Evolutionary conservation across 2,888 invertebrate species (phyloP).

Genomic region (Eupithecia subfuscata): DNA sequence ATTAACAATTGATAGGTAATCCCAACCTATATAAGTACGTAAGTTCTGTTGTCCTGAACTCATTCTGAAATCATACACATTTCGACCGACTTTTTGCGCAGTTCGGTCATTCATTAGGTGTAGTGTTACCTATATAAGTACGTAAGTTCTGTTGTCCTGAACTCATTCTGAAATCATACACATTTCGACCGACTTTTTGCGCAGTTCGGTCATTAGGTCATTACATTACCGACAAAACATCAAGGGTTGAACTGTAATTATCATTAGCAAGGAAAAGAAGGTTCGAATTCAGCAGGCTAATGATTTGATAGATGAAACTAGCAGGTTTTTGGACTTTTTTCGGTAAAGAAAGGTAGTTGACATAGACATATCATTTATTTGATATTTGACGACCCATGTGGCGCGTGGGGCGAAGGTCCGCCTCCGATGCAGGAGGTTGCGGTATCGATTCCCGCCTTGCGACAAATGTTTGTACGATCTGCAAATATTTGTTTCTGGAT

Average conservation of each 20-base stretch:
- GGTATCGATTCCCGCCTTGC: too few species aligned
- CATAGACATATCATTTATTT: too few species aligned
- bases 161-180: background rate
- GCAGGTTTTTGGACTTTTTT: background rate
- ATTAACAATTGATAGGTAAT: too few species aligned
- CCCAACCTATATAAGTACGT: background rate
- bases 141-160: background rate
- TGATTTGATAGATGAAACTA: background rate
- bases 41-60: background rate
- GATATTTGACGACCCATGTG: too few species aligned
- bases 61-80: background rate
- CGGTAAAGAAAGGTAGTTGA: too few species aligned
- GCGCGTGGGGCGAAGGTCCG: too few species aligned
- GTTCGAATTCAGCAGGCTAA: background rate
- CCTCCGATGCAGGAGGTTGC: too few species aligned
- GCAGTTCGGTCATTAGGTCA: background rate
- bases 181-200: background rate
- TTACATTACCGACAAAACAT: background rate
- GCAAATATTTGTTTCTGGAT: too few species aligned
- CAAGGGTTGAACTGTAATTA: constrained; percentile 5
- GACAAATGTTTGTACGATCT: too few species aligned
- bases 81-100: background rate
- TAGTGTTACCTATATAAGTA: background rate
- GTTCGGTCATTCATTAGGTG: background rate
- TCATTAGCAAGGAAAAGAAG: background rate